Percentiles rank a stretch among this genome's conserved stretches.
Evolutionary conservation across 2,113 vertebrate genomes (phyloP).

Genomic region (Montifringilla adamsi): DNA sequence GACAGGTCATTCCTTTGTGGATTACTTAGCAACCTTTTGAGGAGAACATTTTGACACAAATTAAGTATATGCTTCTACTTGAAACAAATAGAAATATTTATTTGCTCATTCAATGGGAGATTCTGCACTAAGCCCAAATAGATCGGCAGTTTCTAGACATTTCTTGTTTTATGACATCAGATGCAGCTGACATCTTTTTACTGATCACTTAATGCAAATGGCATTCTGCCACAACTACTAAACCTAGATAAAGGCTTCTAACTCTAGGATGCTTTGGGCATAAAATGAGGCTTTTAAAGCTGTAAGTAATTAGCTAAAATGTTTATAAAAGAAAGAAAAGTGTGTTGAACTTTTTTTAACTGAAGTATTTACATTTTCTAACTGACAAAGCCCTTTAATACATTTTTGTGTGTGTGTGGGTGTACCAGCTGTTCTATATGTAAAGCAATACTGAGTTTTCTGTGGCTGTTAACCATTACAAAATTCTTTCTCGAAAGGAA

Average conservation of each 20-base stretch:
- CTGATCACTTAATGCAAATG: slow-evolving; percentile 51
- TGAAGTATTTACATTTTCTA: slow-evolving; percentile 53
- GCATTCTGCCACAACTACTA: slow-evolving; percentile 53
- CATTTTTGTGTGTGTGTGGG: background rate
- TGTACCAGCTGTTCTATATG: slow-evolving; percentile 47
- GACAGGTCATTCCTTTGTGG: background rate
- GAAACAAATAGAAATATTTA: background rate
- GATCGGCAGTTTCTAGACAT: slow-evolving; percentile 27
- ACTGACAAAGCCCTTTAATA: slow-evolving; percentile 45
- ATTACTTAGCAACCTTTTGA: background rate
- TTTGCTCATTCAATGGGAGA: slow-evolving; percentile 19
- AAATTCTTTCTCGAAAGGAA: background rate
- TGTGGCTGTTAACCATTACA: background rate
- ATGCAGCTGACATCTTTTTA: slow-evolving; percentile 40
- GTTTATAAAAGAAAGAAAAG: slow-evolving; percentile 50
- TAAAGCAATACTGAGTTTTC: slow-evolving; percentile 3
- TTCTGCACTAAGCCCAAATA: slow-evolving; percentile 16
- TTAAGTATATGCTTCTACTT: slow-evolving; percentile 6
- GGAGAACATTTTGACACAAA: slow-evolving; percentile 13
- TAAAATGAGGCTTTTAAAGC: slow-evolving; percentile 56
- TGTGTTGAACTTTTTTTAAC: slow-evolving; percentile 31
- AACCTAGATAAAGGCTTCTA: slow-evolving; percentile 43
- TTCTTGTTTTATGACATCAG: slow-evolving; percentile 42
- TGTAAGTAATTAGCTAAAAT: slow-evolving; percentile 67
- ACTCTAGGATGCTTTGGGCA: slow-evolving; percentile 19